These are phyloP conservation scores for Astyanax mexicanus DNA, from an alignment of 2,797 vertebrate genomes.

Conservation along the genomic window DNA sequence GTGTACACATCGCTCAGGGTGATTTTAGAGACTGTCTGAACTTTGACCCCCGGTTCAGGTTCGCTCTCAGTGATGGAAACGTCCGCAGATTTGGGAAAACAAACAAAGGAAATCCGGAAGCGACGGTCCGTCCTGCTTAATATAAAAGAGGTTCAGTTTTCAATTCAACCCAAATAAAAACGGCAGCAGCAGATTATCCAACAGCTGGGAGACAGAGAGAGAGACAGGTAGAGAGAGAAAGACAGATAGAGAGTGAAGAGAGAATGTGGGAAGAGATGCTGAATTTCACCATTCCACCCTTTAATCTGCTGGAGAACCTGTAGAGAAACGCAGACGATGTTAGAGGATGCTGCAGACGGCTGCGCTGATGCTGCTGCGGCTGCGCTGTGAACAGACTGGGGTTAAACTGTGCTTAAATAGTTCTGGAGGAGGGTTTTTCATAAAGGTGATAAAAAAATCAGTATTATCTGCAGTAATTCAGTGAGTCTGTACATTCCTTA, in stretches of 20 bases:
- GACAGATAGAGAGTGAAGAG: not conserved
- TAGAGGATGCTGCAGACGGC: conserved; percentile 47
- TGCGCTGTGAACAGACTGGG: not conserved
- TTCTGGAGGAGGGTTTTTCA: conserved; percentile 33
- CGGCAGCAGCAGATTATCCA: not conserved
- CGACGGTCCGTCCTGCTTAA: conserved; percentile 75
- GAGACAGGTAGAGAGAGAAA: not conserved
- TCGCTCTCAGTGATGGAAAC: conserved; percentile 76
- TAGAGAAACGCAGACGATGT: conserved; percentile 42
- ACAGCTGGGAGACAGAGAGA: not conserved
- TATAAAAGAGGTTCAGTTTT: conserved; percentile 70
- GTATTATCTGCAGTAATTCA: too few relatives aligned
- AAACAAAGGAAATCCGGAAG: conserved; percentile 79
- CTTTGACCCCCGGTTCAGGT: conserved; percentile 67
- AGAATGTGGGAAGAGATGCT: not conserved
- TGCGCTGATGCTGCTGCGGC: too few relatives aligned
- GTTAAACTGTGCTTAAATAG: conserved; percentile 47
- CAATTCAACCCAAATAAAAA: conserved; percentile 29
- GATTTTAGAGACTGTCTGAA: conserved; percentile 71
- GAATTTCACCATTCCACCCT: too few relatives aligned
- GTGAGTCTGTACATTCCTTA: not conserved
- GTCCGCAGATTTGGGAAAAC: conserved; percentile 76
- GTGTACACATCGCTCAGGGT: conserved; percentile 65
- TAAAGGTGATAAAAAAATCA: not conserved
- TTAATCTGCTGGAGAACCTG: conserved; percentile 41